These are phyloP conservation scores for Nebria salina DNA, from an alignment of 2,888 invertebrate genomes.

Conservation along the genomic window DNA sequence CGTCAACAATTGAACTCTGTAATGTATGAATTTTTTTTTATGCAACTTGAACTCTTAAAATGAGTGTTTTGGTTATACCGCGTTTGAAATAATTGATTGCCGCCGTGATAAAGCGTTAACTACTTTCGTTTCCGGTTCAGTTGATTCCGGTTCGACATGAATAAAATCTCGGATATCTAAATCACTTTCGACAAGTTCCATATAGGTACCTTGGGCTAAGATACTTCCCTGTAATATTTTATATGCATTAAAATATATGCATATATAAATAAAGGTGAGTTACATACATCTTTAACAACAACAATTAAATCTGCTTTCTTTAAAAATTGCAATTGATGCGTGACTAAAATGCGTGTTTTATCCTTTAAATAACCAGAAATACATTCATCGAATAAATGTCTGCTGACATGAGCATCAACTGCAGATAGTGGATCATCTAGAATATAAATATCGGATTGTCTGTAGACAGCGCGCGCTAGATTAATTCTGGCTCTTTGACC, in stretches of 20 bases:
- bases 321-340: conserved; percentile 76
- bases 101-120: conserved; percentile 45
- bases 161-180: conserved; percentile 71
- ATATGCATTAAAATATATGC: not conserved
- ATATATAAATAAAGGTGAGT: not conserved
- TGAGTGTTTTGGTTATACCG: conserved; percentile 44
- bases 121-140: conserved; percentile 52
- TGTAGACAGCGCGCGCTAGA: conserved; percentile 80
- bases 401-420: conserved; percentile 80
- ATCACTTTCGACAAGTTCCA: conserved; percentile 67
- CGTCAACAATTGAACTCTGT: conserved; percentile 46
- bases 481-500: conserved; percentile 85
- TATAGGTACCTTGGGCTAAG: conserved; percentile 69
- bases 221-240: conserved; percentile 63
- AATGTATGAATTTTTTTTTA: not conserved
- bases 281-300: conserved; percentile 65
- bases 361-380: conserved; percentile 67
- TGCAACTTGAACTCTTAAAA: not conserved
- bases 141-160: conserved; percentile 63
- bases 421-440: conserved; percentile 84
- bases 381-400: conserved; percentile 79
- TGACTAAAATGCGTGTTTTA: conserved; percentile 73
- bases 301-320: conserved; percentile 67
- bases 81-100: conserved; percentile 50
- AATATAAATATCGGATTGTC: conserved; percentile 78